Base-by-base conservation (phyloP, 2,888 invertebrate species). In the Drosophila suboccidentalis region DNA sequence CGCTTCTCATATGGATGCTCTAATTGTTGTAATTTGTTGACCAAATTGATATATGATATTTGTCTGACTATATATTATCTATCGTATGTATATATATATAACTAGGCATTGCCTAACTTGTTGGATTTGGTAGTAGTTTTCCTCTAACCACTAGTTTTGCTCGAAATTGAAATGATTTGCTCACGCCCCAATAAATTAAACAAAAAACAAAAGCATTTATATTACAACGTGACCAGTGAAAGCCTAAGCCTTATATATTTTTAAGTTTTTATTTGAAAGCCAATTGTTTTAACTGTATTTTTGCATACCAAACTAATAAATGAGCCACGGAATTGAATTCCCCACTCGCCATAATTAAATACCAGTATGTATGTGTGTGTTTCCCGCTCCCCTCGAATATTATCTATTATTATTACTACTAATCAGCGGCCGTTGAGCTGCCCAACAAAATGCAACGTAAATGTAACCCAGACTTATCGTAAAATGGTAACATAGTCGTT, bases 221-320 rank as follows among this genome's bases (percentile, higher is more conserved):
- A 66, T 50, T 75, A 77, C 77, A 80, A 77, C 80, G 77, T 77
- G 77, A 82, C 84, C 80, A 80, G 77, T 80, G 80, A 68, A 66
- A 69, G 38, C 41, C 53, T 36, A 44, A 11, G 44, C 68, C 39
- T 9, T 43, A 79, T 43, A 79, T 80, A 77, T 32, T 26, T 61
- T 62, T 80, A 80, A 77, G 77, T 63, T 58, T 75, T 72, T 46
- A 72, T 75, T 75, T 68, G 65, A 75, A 67, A 66, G 67, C 67
- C 80, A 82, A 81, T 78, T 84, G 78, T 78, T 80, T 87, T 84
- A 87, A 85, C 64, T 82, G 67, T 78, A 84, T 68, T 80, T 73
- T 74, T 74, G 78, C 78, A 82, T 80, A 82, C 80, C 80, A 87
- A 89, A 85, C 90, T 85, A 85, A 85, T 89, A 85, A 87, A 89